Base-by-base conservation (phyloP, 2,797 vertebrate genomes). In the Melanotaenia pygmaea region DNA sequence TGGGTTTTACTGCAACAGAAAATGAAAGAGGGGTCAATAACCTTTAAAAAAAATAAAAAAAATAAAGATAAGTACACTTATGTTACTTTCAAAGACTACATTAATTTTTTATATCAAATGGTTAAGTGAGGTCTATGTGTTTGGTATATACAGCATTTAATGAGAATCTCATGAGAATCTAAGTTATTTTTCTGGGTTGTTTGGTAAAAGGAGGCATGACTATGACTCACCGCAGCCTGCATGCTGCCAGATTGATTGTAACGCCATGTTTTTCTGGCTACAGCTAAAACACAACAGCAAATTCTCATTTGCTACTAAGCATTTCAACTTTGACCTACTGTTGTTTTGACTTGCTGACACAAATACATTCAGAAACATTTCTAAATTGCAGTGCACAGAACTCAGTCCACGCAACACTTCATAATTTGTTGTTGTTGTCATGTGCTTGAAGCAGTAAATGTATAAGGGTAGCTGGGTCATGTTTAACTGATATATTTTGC, bases 211-310 rank as follows among this genome's bases (percentile, higher is more conserved):
- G 5, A n/a, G 60, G 18, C 60, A 3, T 32, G 22, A 20, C 18
- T 47, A 30, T 50, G 79, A 80, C 47, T 80, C 83, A 79, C 26
- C 50, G 1, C 34, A 47, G 18, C n/a, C 30, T 13, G 43, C 24
- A 7, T 38, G 35, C 12, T 69, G 51, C 59, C 62, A 57, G 22
- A 28, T 65, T 53, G 5, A 58, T 61, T 26, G 59, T 12, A 57
- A 56, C 61, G 59, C 32, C 40, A 61, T 54, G 38, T n/a, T 37
- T 14, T 32, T 9, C 5, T n/a, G 24, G 37, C 58, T 58, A 22
- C 9, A 32, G 53, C 58, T 30, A 3, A 76, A 67, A 50, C 4
- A 3, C 0, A 43, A 66, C 14, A 47, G 7, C 22, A 28, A 35
- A 68, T 1, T 34, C 30, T 45, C 18, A 13, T 45, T 47, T 66